Evolutionary conservation across 2,113 vertebrate genomes (phyloP).

Genomic region (Plestiodon gilberti): DNA sequence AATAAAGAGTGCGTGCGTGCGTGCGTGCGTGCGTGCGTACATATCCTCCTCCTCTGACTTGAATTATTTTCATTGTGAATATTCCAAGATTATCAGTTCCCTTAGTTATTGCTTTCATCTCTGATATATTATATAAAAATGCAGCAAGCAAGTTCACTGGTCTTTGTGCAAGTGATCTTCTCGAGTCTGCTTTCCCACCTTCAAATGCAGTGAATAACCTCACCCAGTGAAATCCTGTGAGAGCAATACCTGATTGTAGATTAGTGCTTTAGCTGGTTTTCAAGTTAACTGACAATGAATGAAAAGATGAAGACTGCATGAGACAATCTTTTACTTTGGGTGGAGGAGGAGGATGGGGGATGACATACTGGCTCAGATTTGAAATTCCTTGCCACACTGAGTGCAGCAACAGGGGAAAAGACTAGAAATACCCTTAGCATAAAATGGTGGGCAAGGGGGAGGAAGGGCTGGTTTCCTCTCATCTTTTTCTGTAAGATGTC

Average conservation of each 20-base stretch:
- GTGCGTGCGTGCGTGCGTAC: no score
- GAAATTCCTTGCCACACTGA: slow-evolving; percentile 53
- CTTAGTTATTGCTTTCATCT: background rate
- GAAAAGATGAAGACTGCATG: slow-evolving; percentile 38
- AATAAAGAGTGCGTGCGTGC: no score
- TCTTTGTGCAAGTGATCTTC: slow-evolving; percentile 33
- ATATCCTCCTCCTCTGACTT: background rate
- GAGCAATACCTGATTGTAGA: slow-evolving; percentile 42
- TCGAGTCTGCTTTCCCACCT: slow-evolving; percentile 38
- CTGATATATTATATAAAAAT: slow-evolving; percentile 16
- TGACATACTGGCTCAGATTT: background rate
- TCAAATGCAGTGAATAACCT: slow-evolving; percentile 43
- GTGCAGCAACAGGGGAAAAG: slow-evolving; percentile 53
- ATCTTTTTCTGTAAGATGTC: slow-evolving; percentile 57
- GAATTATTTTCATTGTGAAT: background rate
- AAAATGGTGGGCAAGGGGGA: slow-evolving; percentile 36
- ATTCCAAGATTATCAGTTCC: slow-evolving; percentile 24
- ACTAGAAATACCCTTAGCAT: slow-evolving; percentile 64
- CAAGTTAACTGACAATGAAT: slow-evolving; percentile 34
- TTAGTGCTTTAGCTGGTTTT: slow-evolving; percentile 43
- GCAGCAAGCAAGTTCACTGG: background rate
- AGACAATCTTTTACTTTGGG: slow-evolving; percentile 36
- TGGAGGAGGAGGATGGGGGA: background rate
- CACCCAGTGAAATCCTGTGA: slow-evolving; percentile 22
- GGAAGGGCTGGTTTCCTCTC: slow-evolving; percentile 45